These are phyloP conservation scores for Anguilla rostrata DNA, from an alignment of 2,113 vertebrate species.

Conservation along the genomic window DNA sequence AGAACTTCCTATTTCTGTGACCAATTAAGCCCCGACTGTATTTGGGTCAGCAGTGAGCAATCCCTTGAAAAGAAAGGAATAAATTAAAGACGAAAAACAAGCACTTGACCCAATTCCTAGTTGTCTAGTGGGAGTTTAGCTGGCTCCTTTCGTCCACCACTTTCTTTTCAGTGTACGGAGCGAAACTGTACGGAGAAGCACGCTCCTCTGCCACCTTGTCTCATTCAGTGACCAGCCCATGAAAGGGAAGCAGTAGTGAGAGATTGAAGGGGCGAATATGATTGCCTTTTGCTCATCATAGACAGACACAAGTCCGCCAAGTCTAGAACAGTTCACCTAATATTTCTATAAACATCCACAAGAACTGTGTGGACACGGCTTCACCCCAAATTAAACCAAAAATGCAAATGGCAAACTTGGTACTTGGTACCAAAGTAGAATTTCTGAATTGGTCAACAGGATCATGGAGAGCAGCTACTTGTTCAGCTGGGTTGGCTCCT, in stretches of 20 bases:
- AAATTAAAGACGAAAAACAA: conserved; percentile 64
- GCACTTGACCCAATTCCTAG: conserved; percentile 68
- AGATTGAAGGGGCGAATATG: background rate
- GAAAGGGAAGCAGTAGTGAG: background rate
- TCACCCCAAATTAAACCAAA: no score
- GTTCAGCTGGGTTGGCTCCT: no score
- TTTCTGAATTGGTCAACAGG: no score
- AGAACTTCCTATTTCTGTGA: conserved; percentile 35
- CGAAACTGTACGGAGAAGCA: background rate
- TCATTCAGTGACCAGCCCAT: background rate
- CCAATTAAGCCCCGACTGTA: conserved; percentile 36
- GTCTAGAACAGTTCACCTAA: background rate
- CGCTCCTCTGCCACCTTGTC: background rate
- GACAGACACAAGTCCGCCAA: background rate
- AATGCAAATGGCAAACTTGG: no score
- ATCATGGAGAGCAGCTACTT: no score
- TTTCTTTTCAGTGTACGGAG: background rate
- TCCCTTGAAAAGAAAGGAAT: conserved; percentile 63
- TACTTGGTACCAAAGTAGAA: no score
- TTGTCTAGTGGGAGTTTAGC: conserved; percentile 61
- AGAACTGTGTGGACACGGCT: no score
- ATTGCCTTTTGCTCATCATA: no score
- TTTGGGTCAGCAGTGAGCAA: conserved; percentile 57
- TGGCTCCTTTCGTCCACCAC: conserved; percentile 47
- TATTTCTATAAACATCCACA: background rate